Evolutionary conservation across 2,888 invertebrate species (phyloP).

Genomic region (Trissolcus brochymenae): DNA sequence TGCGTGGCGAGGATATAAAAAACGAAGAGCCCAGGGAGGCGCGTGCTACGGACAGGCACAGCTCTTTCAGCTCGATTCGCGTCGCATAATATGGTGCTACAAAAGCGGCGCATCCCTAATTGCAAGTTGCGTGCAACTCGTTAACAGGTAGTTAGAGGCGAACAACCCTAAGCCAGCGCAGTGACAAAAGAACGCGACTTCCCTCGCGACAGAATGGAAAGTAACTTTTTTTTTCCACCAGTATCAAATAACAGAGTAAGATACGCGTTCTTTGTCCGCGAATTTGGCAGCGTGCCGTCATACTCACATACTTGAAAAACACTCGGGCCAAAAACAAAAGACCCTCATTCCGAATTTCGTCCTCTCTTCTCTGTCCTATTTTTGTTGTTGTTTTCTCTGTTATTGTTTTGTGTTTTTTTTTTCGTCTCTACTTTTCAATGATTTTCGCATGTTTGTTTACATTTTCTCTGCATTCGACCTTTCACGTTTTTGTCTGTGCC

Average conservation of each 20-base stretch:
- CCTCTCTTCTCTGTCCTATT: not conserved
- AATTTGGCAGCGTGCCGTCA: conserved; percentile 35
- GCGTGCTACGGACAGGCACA: conserved; percentile 37
- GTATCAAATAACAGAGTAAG: conserved; percentile 40
- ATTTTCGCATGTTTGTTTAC: not conserved
- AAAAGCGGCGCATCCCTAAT: conserved; percentile 56
- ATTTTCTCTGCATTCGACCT: conserved; percentile 3
- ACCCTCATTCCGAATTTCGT: not conserved
- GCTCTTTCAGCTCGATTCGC: conserved; percentile 42
- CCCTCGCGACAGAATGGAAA: conserved; percentile 43
- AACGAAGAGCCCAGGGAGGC: conserved; percentile 5
- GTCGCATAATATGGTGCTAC: conserved; percentile 49
- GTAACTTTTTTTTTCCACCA: conserved; percentile 23
- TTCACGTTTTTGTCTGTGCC: not conserved
- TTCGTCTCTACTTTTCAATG: not conserved
- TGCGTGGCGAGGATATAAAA: conserved; percentile 1
- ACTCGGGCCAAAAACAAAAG: conserved; percentile 17
- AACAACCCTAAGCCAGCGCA: conserved; percentile 45
- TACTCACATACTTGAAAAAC: conserved; percentile 12
- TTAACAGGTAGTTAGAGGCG: conserved; percentile 50
- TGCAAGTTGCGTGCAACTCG: conserved; percentile 56
- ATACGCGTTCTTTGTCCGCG: conserved; percentile 27
- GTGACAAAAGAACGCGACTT: conserved; percentile 47
- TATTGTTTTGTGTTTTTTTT: not conserved
- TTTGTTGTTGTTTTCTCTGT: conserved; percentile 6